Percentiles rank a stretch among this genome's conserved stretches.
Conservation (phyloP, 2,113 vertebrate genomes). For the Anhinga rufa region DNA sequence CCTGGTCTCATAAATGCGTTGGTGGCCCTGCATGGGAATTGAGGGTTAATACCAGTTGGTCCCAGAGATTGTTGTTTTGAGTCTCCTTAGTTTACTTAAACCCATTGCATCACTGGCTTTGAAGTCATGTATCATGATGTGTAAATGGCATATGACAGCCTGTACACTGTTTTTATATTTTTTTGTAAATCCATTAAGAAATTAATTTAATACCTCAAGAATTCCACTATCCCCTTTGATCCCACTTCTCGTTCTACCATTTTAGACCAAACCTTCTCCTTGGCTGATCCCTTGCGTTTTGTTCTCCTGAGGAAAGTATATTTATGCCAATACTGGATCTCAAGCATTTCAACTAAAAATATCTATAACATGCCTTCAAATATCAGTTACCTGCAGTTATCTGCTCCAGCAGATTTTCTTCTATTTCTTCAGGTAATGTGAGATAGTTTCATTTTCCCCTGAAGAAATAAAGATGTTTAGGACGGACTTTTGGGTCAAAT, state of each 20-base stretch:
- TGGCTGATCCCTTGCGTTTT: slow-evolving; percentile 1
- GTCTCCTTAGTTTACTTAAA: neutral
- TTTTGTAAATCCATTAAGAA: slow-evolving; percentile 40
- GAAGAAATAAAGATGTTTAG: neutral
- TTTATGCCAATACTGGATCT: neutral
- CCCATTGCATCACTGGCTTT: neutral
- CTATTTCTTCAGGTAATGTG: neutral
- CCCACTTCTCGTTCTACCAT: slow-evolving; percentile 9
- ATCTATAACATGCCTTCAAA: neutral
- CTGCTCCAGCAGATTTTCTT: neutral
- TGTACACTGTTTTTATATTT: neutral
- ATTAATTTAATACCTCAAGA: slow-evolving; percentile 45
- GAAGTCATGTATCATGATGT: neutral
- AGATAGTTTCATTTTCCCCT: neutral
- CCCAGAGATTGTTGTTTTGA: neutral
- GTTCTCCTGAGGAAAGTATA: neutral
- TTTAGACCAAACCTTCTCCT: neutral
- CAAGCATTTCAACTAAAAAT: neutral
- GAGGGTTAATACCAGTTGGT: slow-evolving; percentile 7
- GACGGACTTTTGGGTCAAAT: neutral
- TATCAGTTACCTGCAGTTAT: neutral
- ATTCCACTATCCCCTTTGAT: slow-evolving; percentile 2
- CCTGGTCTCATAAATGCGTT: neutral
- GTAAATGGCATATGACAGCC: slow-evolving; percentile 23
- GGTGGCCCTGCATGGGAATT: neutral